Evolutionary conservation across 2,113 vertebrate genomes (phyloP).

Genomic region (Embiotoca jacksoni): DNA sequence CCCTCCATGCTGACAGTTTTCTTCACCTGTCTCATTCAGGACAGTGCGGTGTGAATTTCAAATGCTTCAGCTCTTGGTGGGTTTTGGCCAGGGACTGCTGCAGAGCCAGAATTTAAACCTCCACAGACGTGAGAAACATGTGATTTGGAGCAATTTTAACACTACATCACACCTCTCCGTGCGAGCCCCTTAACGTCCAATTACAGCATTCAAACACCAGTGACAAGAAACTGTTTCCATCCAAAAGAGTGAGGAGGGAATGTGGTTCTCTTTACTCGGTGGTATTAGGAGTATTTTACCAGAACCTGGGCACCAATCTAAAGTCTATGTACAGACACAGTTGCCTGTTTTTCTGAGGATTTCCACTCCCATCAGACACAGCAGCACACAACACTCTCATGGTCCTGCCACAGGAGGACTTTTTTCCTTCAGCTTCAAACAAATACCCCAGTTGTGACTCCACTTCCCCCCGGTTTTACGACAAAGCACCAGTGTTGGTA

Average conservation of each 20-base stretch:
- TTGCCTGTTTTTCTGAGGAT: slow-evolving; percentile 57
- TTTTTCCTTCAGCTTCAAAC: slow-evolving; percentile 77
- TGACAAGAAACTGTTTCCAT: slow-evolving; percentile 68
- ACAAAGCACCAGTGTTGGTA: slow-evolving; percentile 81
- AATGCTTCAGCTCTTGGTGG: background rate
- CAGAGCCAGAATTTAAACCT: slow-evolving; percentile 44
- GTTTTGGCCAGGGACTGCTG: background rate
- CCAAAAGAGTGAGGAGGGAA: slow-evolving; percentile 65
- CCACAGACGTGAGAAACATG: slow-evolving; percentile 66
- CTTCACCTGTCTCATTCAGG: slow-evolving; percentile 56
- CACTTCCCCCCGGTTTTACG: slow-evolving; percentile 77
- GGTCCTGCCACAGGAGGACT: slow-evolving; percentile 57
- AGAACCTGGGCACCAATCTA: slow-evolving; percentile 70
- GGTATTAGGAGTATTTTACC: slow-evolving; percentile 67
- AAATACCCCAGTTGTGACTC: slow-evolving; percentile 80
- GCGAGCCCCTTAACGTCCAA: slow-evolving; percentile 75
- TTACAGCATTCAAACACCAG: slow-evolving; percentile 63
- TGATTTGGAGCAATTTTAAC: slow-evolving; percentile 71
- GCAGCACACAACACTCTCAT: slow-evolving; percentile 65
- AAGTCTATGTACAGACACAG: slow-evolving; percentile 58
- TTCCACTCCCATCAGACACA: slow-evolving; percentile 67
- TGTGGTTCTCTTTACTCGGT: slow-evolving; percentile 51
- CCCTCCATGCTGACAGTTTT: slow-evolving; percentile 23
- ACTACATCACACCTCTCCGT: slow-evolving; percentile 73
- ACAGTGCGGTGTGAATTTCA: slow-evolving; percentile 20